Base-by-base conservation (phyloP, 2,797 vertebrate species). In the Anguilla marmorata region DNA sequence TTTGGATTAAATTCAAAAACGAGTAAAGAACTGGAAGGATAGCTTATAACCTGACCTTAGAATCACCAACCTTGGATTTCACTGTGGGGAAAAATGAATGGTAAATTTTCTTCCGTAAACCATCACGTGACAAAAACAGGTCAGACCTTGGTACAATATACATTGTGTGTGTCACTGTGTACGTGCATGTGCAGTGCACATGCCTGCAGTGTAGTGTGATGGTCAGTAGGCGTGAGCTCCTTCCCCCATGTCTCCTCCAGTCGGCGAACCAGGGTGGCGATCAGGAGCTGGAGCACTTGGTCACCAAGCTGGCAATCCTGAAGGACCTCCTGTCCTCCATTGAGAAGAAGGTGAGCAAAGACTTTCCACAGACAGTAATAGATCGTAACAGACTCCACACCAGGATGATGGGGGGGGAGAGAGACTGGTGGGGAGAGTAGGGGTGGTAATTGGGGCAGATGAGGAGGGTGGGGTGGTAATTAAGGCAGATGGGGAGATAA, bases 241-340 rank as follows among this genome's bases (percentile, higher is more conserved):
- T 16, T 63, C 80, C 24, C 80, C 54, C 85, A 88, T 33, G 19
- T 86, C 74, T 74, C 27, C 41, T 2, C 2, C 92, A 98, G 97
- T 95, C 95, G 0, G 95, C 96, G 19, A 95, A 95, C 88, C 97
- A 97, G 92, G 96, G 96, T 0, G 98, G 98, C 89, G 98, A 99
- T 92, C 97, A 98, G 92, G 98, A 99, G 92, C 90, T 99, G 93
- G 98, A 99, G 93, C 97, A 93, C 91, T 96, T 99, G 63, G 97
- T 99, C 91, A 95, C 98, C 91, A 99, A 99, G 93, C 94, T 99
- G 54, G 97, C 98, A 0, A 96, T 99, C 91, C 95, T 99, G 88
- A 99, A 98, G 96, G 98, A 99, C 91, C 96, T 99, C 90, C 93
- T 99, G 80, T 97, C 97, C 27, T 96, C 96, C 89, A 98, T 99